phyloP scores from a whole-genome alignment of 2,113 vertebrate genomes.

The Saguinus midas region DNA sequence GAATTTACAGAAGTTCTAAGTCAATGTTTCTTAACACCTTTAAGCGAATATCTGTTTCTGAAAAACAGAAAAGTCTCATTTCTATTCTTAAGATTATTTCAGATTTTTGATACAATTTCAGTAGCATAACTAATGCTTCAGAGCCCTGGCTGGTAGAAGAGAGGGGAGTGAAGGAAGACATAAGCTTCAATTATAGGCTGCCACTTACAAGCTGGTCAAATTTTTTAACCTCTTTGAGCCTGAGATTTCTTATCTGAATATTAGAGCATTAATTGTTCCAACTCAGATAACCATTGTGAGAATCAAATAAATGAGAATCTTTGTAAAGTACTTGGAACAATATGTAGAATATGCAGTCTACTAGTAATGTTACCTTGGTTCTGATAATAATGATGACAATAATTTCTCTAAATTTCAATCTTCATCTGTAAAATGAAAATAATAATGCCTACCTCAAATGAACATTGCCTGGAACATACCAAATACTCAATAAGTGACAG shows the following conservation, averaged over 20 bases:
- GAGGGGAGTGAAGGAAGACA: neutral
- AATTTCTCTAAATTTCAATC: neutral
- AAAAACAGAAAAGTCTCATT: slow-evolving; percentile 13
- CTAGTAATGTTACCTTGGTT: neutral
- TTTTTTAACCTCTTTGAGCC: neutral
- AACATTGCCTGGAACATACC: neutral
- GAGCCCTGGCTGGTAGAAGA: neutral
- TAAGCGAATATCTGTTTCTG: neutral
- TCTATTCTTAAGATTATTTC: neutral
- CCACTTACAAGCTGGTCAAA: neutral
- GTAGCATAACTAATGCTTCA: neutral
- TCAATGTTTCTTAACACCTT: neutral
- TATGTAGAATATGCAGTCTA: neutral
- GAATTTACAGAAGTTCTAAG: slow-evolving; percentile 21
- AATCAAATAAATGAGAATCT: slow-evolving; percentile 2
- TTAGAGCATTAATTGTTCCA: neutral
- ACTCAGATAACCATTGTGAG: neutral
- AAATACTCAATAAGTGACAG: neutral
- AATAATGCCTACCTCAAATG: neutral
- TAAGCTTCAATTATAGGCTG: neutral
- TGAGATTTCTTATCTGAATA: slow-evolving; percentile 26
- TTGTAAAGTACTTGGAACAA: neutral
- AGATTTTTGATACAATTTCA: slow-evolving; percentile 19
- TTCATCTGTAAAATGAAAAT: slow-evolving; percentile 33
- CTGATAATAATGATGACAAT: neutral